A percentile compares a stretch with the other conserved stretches of the same genome.
These are phyloP conservation scores for Limnephilus auricula DNA, from an alignment of 2,888 invertebrate species.

Conservation along the genomic window DNA sequence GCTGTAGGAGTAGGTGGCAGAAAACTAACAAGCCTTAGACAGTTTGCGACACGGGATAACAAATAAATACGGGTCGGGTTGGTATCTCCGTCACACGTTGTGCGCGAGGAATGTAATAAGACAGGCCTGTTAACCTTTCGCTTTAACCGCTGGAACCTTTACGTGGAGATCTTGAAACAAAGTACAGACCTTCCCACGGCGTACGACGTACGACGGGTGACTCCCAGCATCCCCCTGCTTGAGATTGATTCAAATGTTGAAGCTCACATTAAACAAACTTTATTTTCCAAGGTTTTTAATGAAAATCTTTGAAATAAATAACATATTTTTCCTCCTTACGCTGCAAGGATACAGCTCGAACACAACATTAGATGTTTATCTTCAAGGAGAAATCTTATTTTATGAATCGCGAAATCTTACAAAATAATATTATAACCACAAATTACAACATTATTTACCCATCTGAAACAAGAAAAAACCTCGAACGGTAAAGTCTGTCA, in stretches of 20 bases:
- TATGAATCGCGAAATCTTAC: no score
- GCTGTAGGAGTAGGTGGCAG: background rate
- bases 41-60: constrained; percentile 30
- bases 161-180: background rate
- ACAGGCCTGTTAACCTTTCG: constrained; percentile 43
- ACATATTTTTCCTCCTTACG: background rate
- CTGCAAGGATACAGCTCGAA: background rate
- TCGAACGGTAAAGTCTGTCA: no score
- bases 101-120: constrained; percentile 49
- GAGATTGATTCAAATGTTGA: background rate
- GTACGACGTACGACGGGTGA: background rate
- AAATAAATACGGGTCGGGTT: constrained; percentile 9
- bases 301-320: background rate
- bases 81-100: constrained; percentile 37
- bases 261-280: background rate
- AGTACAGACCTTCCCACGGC: background rate
- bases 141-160: constrained; percentile 26
- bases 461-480: no score
- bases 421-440: no score
- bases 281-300: background rate
- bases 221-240: background rate
- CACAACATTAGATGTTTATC: background rate
- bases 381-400: no score
- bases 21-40: background rate
- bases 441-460: no score